A percentile compares a stretch with the other conserved stretches of the same genome.
phyloP scores from a whole-genome alignment of 2,113 vertebrate genomes.

The Sclerurus mexicanus region DNA sequence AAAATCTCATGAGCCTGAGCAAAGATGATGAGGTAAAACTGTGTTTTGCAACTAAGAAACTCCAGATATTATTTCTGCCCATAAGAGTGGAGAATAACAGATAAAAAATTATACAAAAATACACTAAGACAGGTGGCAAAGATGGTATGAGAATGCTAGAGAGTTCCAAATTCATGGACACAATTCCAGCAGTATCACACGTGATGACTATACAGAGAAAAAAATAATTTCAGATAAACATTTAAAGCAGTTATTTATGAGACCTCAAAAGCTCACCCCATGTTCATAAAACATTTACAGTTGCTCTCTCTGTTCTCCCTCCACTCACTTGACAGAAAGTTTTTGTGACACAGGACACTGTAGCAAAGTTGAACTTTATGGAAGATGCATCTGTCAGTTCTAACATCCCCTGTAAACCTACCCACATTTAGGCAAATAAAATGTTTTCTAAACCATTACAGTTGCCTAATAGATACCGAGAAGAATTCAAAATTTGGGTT shows the following conservation, averaged over 20 bases:
- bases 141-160: neutral
- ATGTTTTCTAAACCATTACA: neutral
- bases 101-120: neutral
- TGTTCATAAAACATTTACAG: slow-evolving; percentile 1
- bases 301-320: neutral
- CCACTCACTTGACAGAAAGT: neutral
- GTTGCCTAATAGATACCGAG: neutral
- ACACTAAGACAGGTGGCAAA: neutral
- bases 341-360: neutral
- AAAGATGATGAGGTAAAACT: neutral
- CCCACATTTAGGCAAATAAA: neutral
- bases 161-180: neutral
- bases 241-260: neutral
- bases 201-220: neutral
- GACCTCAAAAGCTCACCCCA: neutral
- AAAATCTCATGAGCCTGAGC: neutral
- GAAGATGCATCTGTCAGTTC: neutral
- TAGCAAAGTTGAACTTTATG: neutral
- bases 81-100: neutral
- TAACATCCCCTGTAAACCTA: neutral
- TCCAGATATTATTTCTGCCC: neutral
- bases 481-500: neutral
- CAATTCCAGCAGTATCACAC: neutral
- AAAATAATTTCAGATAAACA: neutral
- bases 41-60: neutral